Conservation (phyloP, 2,888 invertebrate genomes). For the Dryocosmus kuriphilus region DNA sequence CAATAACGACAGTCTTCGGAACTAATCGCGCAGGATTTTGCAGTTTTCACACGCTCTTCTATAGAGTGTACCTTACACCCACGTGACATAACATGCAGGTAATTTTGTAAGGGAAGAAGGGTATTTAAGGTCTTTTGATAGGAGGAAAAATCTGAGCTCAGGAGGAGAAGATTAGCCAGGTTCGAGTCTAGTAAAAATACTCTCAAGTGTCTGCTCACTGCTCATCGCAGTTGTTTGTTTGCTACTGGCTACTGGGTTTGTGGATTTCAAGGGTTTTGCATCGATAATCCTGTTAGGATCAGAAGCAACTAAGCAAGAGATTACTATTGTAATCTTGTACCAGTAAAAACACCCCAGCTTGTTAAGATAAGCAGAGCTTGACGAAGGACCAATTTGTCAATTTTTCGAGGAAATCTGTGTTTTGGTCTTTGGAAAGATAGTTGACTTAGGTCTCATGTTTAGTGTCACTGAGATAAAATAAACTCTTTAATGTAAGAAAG, state of each 20-base stretch:
- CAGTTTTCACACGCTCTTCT: conserved; percentile 70
- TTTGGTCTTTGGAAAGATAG: background rate
- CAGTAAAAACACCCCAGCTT: background rate
- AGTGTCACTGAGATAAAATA: background rate
- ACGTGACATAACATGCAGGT: conserved; percentile 41
- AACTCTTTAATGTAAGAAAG: background rate
- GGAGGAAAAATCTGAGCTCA: conserved; percentile 25
- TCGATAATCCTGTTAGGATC: background rate
- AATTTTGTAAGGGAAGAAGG: conserved; percentile 40
- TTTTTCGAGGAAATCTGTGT: background rate
- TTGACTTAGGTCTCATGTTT: background rate
- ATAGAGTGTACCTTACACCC: conserved; percentile 55
- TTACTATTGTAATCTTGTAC: background rate
- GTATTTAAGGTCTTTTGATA: conserved; percentile 38
- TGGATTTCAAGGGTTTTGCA: background rate
- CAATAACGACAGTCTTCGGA: conserved; percentile 64
- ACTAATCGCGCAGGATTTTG: conserved; percentile 69
- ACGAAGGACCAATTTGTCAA: background rate
- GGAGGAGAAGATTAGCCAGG: conserved; percentile 18
- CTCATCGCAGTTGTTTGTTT: background rate
- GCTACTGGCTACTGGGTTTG: background rate
- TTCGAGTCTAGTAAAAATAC: conserved; percentile 19
- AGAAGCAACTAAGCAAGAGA: background rate
- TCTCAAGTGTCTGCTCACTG: background rate
- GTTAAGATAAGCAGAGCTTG: background rate